Percentiles rank a stretch among this genome's conserved stretches.
Evolutionary conservation across 2,888 invertebrate genomes (phyloP).

Genomic region (Adineta ricciae): DNA sequence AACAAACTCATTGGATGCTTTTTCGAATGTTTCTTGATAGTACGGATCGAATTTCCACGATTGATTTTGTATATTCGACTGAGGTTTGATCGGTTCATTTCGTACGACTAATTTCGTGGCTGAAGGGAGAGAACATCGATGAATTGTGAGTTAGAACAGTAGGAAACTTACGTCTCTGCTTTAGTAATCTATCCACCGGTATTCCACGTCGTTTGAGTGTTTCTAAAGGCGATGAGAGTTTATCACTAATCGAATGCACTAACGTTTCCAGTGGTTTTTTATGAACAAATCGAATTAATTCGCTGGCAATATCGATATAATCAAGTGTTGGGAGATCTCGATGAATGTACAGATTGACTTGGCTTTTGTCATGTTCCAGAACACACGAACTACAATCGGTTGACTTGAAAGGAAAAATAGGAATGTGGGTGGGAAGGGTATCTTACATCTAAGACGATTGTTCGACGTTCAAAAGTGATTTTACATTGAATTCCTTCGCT

Average conservation of each 20-base stretch:
- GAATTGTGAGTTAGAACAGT: neutral
- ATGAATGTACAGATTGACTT: neutral
- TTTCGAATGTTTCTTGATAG: neutral
- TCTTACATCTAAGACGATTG: neutral
- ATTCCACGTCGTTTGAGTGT: neutral
- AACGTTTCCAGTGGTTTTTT: neutral
- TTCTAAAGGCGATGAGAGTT: neutral
- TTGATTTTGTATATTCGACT: too few relatives aligned
- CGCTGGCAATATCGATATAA: neutral
- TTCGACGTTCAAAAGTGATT: neutral
- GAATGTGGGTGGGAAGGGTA: too few relatives aligned
- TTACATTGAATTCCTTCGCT: neutral
- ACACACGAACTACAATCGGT: neutral
- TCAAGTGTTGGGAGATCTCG: neutral
- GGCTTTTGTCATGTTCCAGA: neutral
- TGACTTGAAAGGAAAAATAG: neutral
- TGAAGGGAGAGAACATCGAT: neutral
- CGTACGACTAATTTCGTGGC: neutral
- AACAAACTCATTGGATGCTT: neutral
- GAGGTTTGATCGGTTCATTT: too few relatives aligned
- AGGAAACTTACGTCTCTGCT: neutral
- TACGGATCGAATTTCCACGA: neutral
- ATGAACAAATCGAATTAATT: neutral
- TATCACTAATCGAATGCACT: neutral
- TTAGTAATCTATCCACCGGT: neutral